These are phyloP conservation scores for Fulica atra DNA, from an alignment of 2,113 vertebrate genomes.

Conservation along the genomic window DNA sequence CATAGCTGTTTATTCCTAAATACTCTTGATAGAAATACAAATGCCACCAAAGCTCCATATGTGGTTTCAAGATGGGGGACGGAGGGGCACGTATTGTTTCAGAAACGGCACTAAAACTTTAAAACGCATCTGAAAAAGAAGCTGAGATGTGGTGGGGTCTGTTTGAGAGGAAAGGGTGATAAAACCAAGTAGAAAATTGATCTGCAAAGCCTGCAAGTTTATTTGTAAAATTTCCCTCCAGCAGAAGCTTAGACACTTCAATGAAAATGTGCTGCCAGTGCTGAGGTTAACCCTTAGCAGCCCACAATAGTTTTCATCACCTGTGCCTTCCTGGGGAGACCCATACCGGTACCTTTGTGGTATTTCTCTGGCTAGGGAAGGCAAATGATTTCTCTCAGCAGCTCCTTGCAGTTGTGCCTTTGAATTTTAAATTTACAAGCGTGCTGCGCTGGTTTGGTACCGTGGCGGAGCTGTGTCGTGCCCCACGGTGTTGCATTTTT, in stretches of 20 bases:
- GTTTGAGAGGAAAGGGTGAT: conserved; percentile 37
- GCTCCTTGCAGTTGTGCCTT: neutral
- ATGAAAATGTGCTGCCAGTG: conserved; percentile 29
- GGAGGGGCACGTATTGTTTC: conserved; percentile 18
- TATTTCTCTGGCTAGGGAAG: neutral
- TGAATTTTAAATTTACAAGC: neutral
- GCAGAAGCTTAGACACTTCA: conserved; percentile 52
- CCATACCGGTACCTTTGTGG: neutral
- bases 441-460: neutral
- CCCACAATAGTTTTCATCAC: neutral
- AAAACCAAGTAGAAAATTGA: conserved; percentile 71
- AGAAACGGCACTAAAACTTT: conserved; percentile 41
- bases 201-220: conserved; percentile 70
- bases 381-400: neutral
- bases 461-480: neutral
- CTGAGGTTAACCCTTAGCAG: conserved; percentile 48
- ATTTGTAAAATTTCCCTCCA: conserved; percentile 68
- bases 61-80: conserved; percentile 11
- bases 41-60: conserved; percentile 47
- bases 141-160: neutral
- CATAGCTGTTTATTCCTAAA: conserved; percentile 68
- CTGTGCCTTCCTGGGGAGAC: neutral
- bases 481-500: neutral
- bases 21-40: conserved; percentile 58
- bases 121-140: conserved; percentile 42